Base-by-base conservation (phyloP, 1,140 invertebrate species). In the Pogonognathellus flavescens region DNA sequence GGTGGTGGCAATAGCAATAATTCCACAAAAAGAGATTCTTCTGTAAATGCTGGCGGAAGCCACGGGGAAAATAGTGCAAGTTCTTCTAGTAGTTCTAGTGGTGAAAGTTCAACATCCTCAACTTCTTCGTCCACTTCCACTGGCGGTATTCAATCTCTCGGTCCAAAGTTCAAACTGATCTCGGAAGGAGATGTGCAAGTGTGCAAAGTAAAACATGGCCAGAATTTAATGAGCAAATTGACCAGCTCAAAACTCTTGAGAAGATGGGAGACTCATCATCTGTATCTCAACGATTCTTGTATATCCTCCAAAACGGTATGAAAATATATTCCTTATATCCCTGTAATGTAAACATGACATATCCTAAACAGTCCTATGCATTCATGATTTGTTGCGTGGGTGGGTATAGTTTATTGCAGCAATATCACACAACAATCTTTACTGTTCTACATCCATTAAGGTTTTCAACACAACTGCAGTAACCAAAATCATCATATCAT, bases 201-300 rank as follows among this genome's bases (percentile, higher is more conserved):
- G 52, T 96, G 95, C 92, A 94, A 94, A 87, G 91, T 96, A 70
- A 95, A 96, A 88, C 95, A 96, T 88, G 94, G 94, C 0, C 92
- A 94, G 83, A 96, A 95, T 59, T 93, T 96, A 59, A 94, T 96
- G 83, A 95, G 94, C 90, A 96, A 96, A 91, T 95, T 96, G 83
- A 91, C 96, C 84, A 95, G 94, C 80, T 95, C 94, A 53, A 95
- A 95, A 90, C 95, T 96, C 89, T 91, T 96, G 6, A 91, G 95
- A 60, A 91, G 95, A 85, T 96, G 95, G 95, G 95, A 96, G 90
- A 94, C 93, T 57, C 95, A 96, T 90, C 94, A 94, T 89, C 91
- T 96, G 5, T 93, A 93, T 86, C 91, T 96, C 80, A 93, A 93
- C 88, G 93, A 94, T 88, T 92, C 93, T 20, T 93, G 94, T 88